A percentile compares a stretch with the other conserved stretches of the same genome.
phyloP scores from a whole-genome alignment of 2,888 invertebrate genomes.

The Automeris io region DNA sequence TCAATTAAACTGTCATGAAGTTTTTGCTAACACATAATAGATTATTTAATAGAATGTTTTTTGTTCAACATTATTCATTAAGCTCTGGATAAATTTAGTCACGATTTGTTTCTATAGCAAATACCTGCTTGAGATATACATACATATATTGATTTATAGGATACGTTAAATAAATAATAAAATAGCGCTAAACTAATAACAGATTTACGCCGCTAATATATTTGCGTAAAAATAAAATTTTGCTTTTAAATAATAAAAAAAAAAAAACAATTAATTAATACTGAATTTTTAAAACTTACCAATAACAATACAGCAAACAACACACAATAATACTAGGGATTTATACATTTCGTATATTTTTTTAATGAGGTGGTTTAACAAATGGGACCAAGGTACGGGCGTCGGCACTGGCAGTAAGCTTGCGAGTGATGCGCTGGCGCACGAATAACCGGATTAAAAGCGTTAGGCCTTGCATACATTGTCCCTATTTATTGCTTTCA shows the following conservation, averaged over 20 bases:
- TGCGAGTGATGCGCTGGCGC: slow-evolving; percentile 58
- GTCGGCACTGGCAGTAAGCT: slow-evolving; percentile 44
- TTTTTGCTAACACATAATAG: slow-evolving; percentile 18
- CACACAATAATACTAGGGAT: slow-evolving; percentile 51
- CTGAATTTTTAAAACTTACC: slow-evolving; percentile 41
- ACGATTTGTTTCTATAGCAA: slow-evolving; percentile 15
- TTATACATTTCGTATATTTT: slow-evolving; percentile 49
- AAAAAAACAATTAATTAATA: slow-evolving; percentile 3
- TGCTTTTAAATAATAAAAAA: not conserved
- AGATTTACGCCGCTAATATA: no score
- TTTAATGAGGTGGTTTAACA: slow-evolving; percentile 16
- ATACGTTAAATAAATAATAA: not conserved
- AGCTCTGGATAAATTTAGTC: slow-evolving; percentile 11
- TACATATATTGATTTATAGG: no score
- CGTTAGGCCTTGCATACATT: slow-evolving; percentile 33
- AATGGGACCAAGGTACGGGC: slow-evolving; percentile 31
- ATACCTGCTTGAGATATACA: not conserved
- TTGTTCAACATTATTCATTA: slow-evolving; percentile 7
- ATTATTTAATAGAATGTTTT: slow-evolving; percentile 13
- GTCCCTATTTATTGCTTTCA: slow-evolving; percentile 18
- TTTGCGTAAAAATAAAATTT: not conserved
- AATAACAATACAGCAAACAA: slow-evolving; percentile 52
- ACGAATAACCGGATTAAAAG: slow-evolving; percentile 57
- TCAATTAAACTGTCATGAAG: slow-evolving; percentile 21
- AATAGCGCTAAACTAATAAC: not conserved